A percentile compares a stretch with the other conserved stretches of the same genome.
Conservation (phyloP, 37 sponge, comb jelly and placozoan genomes). For the Geodia barretti region DNA sequence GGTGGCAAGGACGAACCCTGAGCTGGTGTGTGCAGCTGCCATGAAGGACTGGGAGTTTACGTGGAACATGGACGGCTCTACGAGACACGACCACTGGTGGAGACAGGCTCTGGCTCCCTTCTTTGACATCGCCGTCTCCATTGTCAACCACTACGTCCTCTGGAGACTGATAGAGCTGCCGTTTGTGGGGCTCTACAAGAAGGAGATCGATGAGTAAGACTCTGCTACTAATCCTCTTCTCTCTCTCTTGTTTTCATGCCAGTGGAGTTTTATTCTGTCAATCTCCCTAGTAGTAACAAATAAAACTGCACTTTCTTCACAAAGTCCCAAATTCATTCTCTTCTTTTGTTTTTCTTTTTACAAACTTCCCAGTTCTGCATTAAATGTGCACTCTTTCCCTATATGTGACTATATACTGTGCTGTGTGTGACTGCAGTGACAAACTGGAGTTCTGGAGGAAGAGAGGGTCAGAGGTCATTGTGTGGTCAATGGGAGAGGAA, state of each 20-base stretch:
- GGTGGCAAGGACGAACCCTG: background rate
- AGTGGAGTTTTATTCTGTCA: background rate
- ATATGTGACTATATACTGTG: background rate
- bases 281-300: background rate
- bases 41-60: slow-evolving; percentile 4
- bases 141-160: background rate
- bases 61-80: slow-evolving; percentile 6
- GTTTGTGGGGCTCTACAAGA: background rate
- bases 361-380: no score
- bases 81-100: slow-evolving; percentile 10
- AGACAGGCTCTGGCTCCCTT: slow-evolving; percentile 1
- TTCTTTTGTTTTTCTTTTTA: no score
- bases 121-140: background rate
- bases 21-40: background rate
- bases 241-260: background rate
- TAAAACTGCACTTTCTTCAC: background rate
- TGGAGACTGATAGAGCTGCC: background rate
- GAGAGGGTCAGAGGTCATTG: background rate
- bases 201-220: slow-evolving; percentile 6
- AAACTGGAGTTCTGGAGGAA: background rate
- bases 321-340: no score
- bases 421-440: background rate
- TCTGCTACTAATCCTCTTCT: background rate
- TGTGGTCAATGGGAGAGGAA: background rate
- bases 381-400: background rate